These are phyloP conservation scores for Oeneis ivallda DNA, from an alignment of 2,888 invertebrate genomes.

Conservation along the genomic window DNA sequence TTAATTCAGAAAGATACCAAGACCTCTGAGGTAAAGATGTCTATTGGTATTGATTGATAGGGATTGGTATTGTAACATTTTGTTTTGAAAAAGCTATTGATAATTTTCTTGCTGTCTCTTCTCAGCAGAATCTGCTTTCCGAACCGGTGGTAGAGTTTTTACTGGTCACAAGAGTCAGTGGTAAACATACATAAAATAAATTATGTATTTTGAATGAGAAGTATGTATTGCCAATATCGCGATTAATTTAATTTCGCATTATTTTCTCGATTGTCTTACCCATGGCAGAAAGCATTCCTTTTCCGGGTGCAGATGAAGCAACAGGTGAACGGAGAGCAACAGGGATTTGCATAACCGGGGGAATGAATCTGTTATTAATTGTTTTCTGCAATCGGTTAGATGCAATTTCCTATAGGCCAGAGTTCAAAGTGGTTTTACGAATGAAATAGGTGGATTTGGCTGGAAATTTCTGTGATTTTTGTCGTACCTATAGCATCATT, in stretches of 20 bases:
- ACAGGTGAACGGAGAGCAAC: conserved; percentile 34
- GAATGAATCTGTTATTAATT: conserved; percentile 35
- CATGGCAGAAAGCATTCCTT: neutral
- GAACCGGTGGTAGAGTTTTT: too few species aligned
- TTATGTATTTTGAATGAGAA: too few species aligned
- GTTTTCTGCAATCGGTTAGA: conserved; percentile 25
- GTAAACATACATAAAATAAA: too few species aligned
- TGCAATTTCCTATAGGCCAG: conserved; percentile 16
- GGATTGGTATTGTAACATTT: too few species aligned
- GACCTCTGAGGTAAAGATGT: neutral
- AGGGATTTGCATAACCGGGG: conserved; percentile 31
- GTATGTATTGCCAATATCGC: conserved; percentile 3
- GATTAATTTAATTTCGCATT: conserved; percentile 24
- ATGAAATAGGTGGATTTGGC: neutral
- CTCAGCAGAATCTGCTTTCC: too few species aligned
- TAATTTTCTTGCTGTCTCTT: too few species aligned
- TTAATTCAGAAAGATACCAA: neutral
- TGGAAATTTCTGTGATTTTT: neutral
- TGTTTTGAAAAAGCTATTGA: too few species aligned
- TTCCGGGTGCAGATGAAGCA: conserved; percentile 26
- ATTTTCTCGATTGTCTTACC: conserved; percentile 33
- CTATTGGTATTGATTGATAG: too few species aligned
- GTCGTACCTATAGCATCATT: too few species aligned
- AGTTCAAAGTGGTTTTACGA: conserved; percentile 8
- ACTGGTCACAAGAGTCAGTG: too few species aligned